Evolutionary conservation across 2,888 invertebrate species (phyloP).

Genomic region (Rhopalosiphum nymphaeae): DNA sequence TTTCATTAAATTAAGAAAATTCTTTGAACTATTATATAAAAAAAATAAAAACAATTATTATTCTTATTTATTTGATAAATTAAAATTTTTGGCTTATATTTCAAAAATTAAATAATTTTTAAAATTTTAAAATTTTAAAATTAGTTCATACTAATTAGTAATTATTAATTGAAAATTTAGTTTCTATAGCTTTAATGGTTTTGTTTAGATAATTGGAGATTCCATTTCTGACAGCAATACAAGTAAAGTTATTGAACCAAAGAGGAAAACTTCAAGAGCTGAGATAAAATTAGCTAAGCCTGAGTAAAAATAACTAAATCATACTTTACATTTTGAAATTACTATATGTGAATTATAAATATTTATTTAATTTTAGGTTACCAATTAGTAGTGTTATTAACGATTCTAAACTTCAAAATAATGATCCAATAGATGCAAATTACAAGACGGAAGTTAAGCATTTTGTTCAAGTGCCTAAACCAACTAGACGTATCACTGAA

Average conservation of each 20-base stretch:
- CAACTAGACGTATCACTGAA: constrained; percentile 73
- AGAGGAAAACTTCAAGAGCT: constrained; percentile 68
- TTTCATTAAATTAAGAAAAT: not conserved
- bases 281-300: constrained; percentile 67
- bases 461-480: constrained; percentile 72
- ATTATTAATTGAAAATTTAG: not conserved
- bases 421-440: constrained; percentile 68
- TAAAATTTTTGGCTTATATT: not conserved
- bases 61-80: not conserved
- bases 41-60: not conserved
- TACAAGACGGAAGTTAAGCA: constrained; percentile 77
- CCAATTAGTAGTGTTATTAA: constrained; percentile 50
- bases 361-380: constrained; percentile 65
- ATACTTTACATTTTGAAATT: not conserved
- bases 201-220: constrained; percentile 67
- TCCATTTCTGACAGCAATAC: constrained; percentile 67
- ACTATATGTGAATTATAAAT: not conserved
- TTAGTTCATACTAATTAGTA: not conserved
- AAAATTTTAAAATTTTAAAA: not conserved
- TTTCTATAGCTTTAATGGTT: not conserved
- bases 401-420: constrained; percentile 30
- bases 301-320: constrained; percentile 62
- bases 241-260: constrained; percentile 67
- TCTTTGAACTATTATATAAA: not conserved
- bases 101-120: not conserved